Evolutionary conservation across 2,888 invertebrate genomes (phyloP).

Genomic region (Oegoconia quadripuncta): DNA sequence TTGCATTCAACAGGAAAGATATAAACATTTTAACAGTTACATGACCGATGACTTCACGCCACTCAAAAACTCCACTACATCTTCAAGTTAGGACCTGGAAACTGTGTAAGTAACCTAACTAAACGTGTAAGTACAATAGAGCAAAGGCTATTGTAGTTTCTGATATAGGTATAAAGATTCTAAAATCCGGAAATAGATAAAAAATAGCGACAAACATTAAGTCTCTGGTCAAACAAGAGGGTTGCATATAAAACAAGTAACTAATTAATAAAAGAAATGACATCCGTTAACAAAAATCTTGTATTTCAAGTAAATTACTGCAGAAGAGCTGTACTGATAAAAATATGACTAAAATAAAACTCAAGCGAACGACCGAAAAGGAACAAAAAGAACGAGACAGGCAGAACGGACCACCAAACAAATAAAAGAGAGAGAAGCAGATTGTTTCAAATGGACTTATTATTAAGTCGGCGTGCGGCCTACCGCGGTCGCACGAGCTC

Average conservation of each 20-base stretch:
- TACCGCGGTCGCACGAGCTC: slow-evolving; percentile 38
- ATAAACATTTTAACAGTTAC: no score
- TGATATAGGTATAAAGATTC: not conserved
- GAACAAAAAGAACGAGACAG: slow-evolving; percentile 39
- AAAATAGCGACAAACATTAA: not conserved
- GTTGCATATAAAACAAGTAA: slow-evolving; percentile 9
- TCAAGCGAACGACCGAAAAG: slow-evolving; percentile 28
- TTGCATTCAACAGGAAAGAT: no score
- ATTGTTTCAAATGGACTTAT: slow-evolving; percentile 63
- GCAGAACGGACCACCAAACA: slow-evolving; percentile 34
- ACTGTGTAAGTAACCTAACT: no score
- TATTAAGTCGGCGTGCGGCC: slow-evolving; percentile 47
- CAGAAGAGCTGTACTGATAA: slow-evolving; percentile 18
- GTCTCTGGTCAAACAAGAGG: no score
- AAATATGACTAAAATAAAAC: slow-evolving; percentile 33
- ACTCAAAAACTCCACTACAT: no score
- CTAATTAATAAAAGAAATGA: slow-evolving; percentile 13
- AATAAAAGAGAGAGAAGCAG: slow-evolving; percentile 45
- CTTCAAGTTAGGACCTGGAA: no score
- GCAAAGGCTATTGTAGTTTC: no score
- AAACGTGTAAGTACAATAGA: no score
- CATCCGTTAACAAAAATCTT: slow-evolving; percentile 14
- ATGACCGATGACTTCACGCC: no score
- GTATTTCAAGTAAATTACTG: slow-evolving; percentile 23
- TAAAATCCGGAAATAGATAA: not conserved